Percentiles rank a stretch among this genome's conserved stretches.
Evolutionary conservation across 1,140 invertebrate genomes (phyloP).

Genomic region (Drosophila subobscura): DNA sequence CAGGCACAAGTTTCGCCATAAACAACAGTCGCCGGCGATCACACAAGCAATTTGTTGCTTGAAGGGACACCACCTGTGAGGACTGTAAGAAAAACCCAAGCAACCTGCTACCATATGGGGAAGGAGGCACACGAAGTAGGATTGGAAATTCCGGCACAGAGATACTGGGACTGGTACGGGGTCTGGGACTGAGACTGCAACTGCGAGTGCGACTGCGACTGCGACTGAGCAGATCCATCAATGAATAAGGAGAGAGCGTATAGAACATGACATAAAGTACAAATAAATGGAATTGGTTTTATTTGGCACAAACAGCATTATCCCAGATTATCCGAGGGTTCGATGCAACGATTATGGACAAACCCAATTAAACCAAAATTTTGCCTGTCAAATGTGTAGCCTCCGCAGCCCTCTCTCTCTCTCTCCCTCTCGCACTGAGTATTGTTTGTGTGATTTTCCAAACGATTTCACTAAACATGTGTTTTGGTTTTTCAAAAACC

Average conservation of each 20-base stretch:
- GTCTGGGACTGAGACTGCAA: not conserved
- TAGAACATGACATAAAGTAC: slow-evolving; percentile 64
- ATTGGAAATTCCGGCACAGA: slow-evolving; percentile 19
- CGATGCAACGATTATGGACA: slow-evolving; percentile 80
- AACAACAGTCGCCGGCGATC: too few species aligned
- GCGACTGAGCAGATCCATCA: slow-evolving; percentile 40
- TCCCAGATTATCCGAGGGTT: slow-evolving; percentile 81
- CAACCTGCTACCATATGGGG: slow-evolving; percentile 40
- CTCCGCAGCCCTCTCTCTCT: not conserved
- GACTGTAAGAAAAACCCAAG: slow-evolving; percentile 23
- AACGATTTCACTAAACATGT: slow-evolving; percentile 78
- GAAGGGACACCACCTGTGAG: too few species aligned
- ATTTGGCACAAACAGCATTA: slow-evolving; percentile 81
- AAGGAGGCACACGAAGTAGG: not conserved
- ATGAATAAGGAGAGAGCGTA: slow-evolving; percentile 38
- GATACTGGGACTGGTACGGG: slow-evolving; percentile 11
- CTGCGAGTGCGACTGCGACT: not conserved
- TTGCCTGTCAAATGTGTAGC: slow-evolving; percentile 38
- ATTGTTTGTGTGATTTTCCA: slow-evolving; percentile 73
- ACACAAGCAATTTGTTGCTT: too few species aligned
- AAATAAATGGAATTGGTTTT: slow-evolving; percentile 76
- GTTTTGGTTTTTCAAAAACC: slow-evolving; percentile 80
- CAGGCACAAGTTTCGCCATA: not conserved
- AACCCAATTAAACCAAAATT: slow-evolving; percentile 80
- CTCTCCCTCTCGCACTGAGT: not conserved